A percentile compares a stretch with the other conserved stretches of the same genome.
These are phyloP conservation scores for Parazoanthus atlanticus DNA, from an alignment of 92 coral and sea anemone genomes.

Conservation along the genomic window DNA sequence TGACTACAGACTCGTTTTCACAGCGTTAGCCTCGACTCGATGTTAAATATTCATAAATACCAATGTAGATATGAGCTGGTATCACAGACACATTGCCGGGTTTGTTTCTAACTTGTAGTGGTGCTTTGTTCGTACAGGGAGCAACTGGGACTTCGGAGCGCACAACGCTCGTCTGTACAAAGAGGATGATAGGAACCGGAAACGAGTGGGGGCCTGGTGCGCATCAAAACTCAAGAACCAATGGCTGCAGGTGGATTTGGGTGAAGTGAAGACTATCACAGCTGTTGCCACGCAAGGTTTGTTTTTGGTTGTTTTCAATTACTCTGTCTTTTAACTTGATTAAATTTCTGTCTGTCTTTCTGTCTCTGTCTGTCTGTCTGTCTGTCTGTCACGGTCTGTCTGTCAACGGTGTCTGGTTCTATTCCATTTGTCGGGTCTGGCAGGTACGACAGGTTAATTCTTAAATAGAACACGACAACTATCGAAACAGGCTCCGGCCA, in stretches of 20 bases:
- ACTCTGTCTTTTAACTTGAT: background rate
- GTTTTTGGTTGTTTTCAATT: background rate
- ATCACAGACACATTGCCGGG: background rate
- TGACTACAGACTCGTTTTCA: too few species aligned
- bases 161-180: conserved; percentile 90
- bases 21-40: too few species aligned
- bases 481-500: too few species aligned
- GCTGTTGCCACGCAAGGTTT: conserved; percentile 97
- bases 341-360: background rate
- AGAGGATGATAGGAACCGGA: conserved; percentile 71
- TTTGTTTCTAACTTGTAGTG: background rate
- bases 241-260: conserved; percentile 91
- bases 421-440: background rate
- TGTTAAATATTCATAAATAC: too few species aligned
- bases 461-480: background rate
- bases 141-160: conserved; percentile 84
- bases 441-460: background rate
- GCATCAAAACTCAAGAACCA: conserved; percentile 62
- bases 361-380: background rate
- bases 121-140: conserved; percentile 17
- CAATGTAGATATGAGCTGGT: too few species aligned
- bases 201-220: conserved; percentile 92
- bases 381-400: background rate
- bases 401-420: background rate
- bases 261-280: conserved; percentile 69